These are phyloP conservation scores for Metopia argyrocephala DNA, from an alignment of 2,888 invertebrate species.

Conservation along the genomic window DNA sequence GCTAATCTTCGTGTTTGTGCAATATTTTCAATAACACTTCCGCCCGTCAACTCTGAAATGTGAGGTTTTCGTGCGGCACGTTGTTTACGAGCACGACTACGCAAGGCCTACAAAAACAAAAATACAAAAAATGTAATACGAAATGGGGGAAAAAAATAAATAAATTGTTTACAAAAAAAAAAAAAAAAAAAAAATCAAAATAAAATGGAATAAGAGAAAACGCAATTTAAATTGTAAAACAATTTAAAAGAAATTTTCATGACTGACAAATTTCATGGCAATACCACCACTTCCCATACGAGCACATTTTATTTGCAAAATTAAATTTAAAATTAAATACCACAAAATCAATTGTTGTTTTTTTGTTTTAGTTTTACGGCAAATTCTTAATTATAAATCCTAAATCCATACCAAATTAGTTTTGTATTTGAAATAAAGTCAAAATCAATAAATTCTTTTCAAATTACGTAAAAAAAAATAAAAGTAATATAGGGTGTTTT, in stretches of 20 bases:
- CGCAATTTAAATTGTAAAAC: not conserved
- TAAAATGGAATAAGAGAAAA: not conserved
- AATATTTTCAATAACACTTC: slow-evolving; percentile 93
- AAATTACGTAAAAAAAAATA: too few relatives aligned
- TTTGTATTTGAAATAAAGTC: too few relatives aligned
- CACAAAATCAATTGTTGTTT: not conserved
- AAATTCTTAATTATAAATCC: too few relatives aligned
- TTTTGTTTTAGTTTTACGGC: too few relatives aligned
- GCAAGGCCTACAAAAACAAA: slow-evolving; percentile 84
- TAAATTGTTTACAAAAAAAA: too few relatives aligned
- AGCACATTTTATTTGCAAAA: not conserved
- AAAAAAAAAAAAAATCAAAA: not conserved
- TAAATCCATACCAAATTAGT: too few relatives aligned
- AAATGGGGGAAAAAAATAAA: not conserved
- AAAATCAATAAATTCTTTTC: too few relatives aligned
- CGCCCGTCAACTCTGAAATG: slow-evolving; percentile 84
- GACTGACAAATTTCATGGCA: slow-evolving; percentile 17
- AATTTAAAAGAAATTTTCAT: not conserved
- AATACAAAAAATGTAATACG: not conserved
- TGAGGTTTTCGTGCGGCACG: slow-evolving; percentile 89
- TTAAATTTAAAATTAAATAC: not conserved
- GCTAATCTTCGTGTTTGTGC: slow-evolving; percentile 89
- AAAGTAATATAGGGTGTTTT: too few relatives aligned
- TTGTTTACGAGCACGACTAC: slow-evolving; percentile 90
- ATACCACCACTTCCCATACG: slow-evolving; percentile 12